A percentile compares a stretch with the other conserved stretches of the same genome.
These are phyloP conservation scores for Epiblema foenella DNA, from an alignment of 2,888 invertebrate species.

Conservation along the genomic window DNA sequence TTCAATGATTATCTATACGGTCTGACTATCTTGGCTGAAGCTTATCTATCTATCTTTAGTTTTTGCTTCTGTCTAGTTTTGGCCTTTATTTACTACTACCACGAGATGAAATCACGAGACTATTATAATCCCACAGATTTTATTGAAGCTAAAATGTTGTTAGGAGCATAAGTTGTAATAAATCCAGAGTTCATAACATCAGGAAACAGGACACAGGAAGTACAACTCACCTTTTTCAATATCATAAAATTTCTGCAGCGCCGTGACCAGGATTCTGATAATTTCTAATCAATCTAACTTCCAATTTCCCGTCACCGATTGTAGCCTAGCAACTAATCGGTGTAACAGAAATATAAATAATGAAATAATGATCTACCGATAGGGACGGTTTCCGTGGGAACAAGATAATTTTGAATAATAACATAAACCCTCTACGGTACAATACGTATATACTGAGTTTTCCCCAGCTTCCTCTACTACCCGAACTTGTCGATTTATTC, in stretches of 20 bases:
- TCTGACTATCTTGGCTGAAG: too few species aligned
- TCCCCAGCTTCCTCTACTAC: background rate
- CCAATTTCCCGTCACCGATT: conserved; percentile 23
- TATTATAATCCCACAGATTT: too few species aligned
- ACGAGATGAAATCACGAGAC: too few species aligned
- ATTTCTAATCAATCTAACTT: conserved; percentile 25
- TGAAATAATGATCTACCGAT: conserved; percentile 4
- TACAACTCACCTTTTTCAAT: too few species aligned
- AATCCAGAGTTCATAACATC: background rate
- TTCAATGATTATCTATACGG: too few species aligned
- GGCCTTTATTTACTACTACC: too few species aligned
- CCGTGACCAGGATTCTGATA: conserved; percentile 12
- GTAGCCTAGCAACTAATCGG: conserved; percentile 40
- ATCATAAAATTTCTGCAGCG: background rate
- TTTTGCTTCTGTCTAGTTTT: too few species aligned
- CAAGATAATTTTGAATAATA: background rate
- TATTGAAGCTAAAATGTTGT: too few species aligned
- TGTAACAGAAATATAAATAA: background rate
- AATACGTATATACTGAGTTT: conserved; percentile 1
- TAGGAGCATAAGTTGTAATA: background rate
- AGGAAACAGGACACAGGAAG: too few species aligned
- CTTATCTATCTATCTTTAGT: too few species aligned
- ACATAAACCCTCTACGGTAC: background rate
- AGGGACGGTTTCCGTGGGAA: background rate
- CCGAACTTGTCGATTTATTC: background rate